phyloP scores from a whole-genome alignment of 2,113 vertebrate species.

The Ciconia maguari region DNA sequence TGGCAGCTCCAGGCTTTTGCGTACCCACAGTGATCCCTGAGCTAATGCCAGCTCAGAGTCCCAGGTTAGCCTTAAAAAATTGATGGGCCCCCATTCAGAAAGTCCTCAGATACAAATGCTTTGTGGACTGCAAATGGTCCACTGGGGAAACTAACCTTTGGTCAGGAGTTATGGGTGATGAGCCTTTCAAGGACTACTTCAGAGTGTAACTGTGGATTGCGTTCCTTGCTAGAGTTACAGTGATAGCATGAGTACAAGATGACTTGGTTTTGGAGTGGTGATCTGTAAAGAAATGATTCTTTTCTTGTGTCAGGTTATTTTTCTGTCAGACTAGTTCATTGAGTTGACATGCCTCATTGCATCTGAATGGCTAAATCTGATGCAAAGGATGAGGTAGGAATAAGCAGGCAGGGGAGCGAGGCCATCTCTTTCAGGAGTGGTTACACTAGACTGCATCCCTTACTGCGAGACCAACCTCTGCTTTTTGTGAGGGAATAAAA shows the following conservation, averaged over 20 bases:
- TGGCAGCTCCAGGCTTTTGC: neutral
- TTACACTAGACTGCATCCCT: neutral
- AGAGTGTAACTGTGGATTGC: neutral
- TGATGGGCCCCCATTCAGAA: neutral
- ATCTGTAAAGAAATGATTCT: neutral
- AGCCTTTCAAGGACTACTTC: neutral
- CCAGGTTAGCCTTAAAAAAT: neutral
- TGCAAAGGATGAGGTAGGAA: neutral
- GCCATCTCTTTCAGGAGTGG: neutral
- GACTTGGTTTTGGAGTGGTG: neutral
- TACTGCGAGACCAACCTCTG: neutral
- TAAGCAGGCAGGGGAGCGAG: neutral
- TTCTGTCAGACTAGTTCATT: neutral
- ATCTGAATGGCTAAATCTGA: neutral
- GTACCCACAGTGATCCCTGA: neutral
- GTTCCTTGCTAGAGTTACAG: neutral
- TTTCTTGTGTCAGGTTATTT: neutral
- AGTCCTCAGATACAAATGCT: neutral
- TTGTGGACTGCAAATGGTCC: neutral
- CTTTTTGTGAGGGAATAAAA: neutral
- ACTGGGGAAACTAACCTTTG: neutral
- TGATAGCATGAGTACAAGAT: neutral
- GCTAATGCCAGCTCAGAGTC: neutral
- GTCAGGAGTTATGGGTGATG: neutral
- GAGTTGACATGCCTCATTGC: neutral